Evolutionary conservation across 2,113 vertebrate species (phyloP), one percentile per base, ranked within the genome.

Genomic region (Acanthochromis polyacanthus): DNA sequence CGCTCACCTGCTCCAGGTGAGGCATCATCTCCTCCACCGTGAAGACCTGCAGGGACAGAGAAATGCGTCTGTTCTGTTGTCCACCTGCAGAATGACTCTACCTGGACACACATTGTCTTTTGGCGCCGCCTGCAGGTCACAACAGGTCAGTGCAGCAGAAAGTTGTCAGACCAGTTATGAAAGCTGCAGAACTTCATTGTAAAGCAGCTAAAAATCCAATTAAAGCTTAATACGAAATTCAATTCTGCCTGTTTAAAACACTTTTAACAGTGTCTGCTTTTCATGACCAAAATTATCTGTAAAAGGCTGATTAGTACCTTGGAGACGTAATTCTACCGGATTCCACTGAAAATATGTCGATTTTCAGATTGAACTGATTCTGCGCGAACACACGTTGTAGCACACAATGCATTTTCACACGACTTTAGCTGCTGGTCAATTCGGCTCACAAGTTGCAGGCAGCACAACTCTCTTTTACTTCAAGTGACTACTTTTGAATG

Each of bases 21-120:
- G 95, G 95, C 97, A 98, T 97, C 97, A 99, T 99, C 88, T 98
- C 96, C 91, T 99, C 97, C 75, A 99, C 95, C 0, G 96, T 98
- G 88, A 98, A 97, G 56, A 98, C 97, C 97, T 99, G 64, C 16
- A 11, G 36, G 5, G 32, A 36, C 32, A 8, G 32, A 10, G 40
- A 15, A 0, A 19, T n/a, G 19, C 17, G 3, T 4, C 40, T 3
- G 12, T 15, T 43, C 14, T 15, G 9, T 40, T 40, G 40, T 43
- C 40, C 40, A 43, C 40, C 40, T 15, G 32, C 40, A 43, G 40
- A 3, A 43, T 10, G 40, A 43, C 40, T 43, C 40, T 11, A 43
- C 40, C 10, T 43, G 40, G 14, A 50, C 15, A 50, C 46, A 17
- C 48, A 0, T 19, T 16, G 3, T 23, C 0, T 2, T 32, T 0